Base-by-base conservation (phyloP, 1,140 invertebrate species). In the Euglossa dilemma region DNA sequence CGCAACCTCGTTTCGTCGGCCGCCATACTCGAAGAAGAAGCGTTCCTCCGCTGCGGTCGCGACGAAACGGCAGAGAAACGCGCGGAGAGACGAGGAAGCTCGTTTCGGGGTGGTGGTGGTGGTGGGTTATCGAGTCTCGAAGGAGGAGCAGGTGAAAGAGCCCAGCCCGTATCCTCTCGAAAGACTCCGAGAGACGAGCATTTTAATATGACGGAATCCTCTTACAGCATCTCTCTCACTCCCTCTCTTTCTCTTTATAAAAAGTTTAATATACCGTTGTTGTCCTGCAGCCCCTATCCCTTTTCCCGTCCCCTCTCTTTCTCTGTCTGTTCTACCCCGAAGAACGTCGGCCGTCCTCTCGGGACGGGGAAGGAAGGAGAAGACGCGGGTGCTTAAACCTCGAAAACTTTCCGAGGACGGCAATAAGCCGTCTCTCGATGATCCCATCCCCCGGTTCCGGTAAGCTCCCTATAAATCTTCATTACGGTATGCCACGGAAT, bases 381-480 rank as follows among this genome's bases (percentile, higher is more conserved):
- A 54, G 61, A 86, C 57, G 69, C 69, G 75, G 64, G 52, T 82
- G 78, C 85, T 85, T 87, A 87, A 88, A 86, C 85, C 90, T 85
- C 73, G 85, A 89, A 90, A 90, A 89, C 59, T 91, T 91, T 90
- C 88, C 84, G 52, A 83, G 87, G 66, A 89, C 76, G 86, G 89
- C 90, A 90, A 90, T 91, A 92, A 93, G 90, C 91, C 77, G 89
- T 85, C 80, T 36, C 56, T 83, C 83, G 90, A 87, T 91, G 86
- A 90, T 92, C 89, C 90, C 59, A 63, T 47, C 71, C 61, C 69
- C 56, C 67, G n/a, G 25, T 36, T 87, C 54, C 79, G 73, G 16
- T 84, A 86, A 89, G 91, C 87, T 84, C 23, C 85, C 83, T 87
- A 91, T 93, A 93, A 92, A 93, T 92, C 91, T 92, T 92, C 90